Evolutionary conservation across 2,888 invertebrate genomes (phyloP).

Genomic region (Micropterix aruncella): DNA sequence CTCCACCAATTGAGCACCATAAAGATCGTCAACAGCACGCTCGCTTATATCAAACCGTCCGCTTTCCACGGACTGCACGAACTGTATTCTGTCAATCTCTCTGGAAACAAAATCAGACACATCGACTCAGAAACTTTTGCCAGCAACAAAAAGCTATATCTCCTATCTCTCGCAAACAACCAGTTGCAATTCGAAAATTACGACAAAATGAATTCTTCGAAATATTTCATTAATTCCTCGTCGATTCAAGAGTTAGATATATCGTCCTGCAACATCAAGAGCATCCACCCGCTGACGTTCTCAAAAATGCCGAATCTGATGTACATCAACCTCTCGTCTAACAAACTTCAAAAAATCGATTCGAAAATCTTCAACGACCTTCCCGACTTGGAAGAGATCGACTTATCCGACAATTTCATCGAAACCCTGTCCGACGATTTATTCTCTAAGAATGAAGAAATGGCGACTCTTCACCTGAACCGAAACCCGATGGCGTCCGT

Average conservation of each 20-base stretch:
- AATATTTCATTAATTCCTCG: slow-evolving; percentile 42
- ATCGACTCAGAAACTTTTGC: slow-evolving; percentile 58
- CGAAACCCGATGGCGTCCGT: slow-evolving; percentile 53
- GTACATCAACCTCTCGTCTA: slow-evolving; percentile 54
- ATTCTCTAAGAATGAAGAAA: slow-evolving; percentile 48
- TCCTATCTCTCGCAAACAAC: slow-evolving; percentile 53
- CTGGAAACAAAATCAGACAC: slow-evolving; percentile 49
- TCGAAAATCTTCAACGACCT: slow-evolving; percentile 45
- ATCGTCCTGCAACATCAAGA: slow-evolving; percentile 51
- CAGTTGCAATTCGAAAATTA: slow-evolving; percentile 37
- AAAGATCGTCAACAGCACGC: slow-evolving; percentile 53
- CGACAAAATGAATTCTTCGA: slow-evolving; percentile 19
- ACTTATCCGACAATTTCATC: slow-evolving; percentile 56
- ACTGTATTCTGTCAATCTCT: slow-evolving; percentile 53
- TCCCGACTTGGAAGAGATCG: slow-evolving; percentile 53
- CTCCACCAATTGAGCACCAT: slow-evolving; percentile 51
- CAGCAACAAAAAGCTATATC: slow-evolving; percentile 46
- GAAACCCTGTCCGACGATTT: slow-evolving; percentile 44
- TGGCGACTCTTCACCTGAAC: slow-evolving; percentile 54
- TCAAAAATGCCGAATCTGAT: slow-evolving; percentile 47
- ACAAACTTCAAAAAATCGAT: slow-evolving; percentile 46
- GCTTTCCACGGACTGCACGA: slow-evolving; percentile 56
- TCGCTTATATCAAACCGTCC: slow-evolving; percentile 47
- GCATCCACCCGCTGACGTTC: slow-evolving; percentile 49
- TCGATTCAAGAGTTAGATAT: slow-evolving; percentile 58